Percentiles rank a stretch among this genome's conserved stretches.
Conservation (phyloP, 1,140 invertebrate genomes). For the Hirudo medicinalis region DNA sequence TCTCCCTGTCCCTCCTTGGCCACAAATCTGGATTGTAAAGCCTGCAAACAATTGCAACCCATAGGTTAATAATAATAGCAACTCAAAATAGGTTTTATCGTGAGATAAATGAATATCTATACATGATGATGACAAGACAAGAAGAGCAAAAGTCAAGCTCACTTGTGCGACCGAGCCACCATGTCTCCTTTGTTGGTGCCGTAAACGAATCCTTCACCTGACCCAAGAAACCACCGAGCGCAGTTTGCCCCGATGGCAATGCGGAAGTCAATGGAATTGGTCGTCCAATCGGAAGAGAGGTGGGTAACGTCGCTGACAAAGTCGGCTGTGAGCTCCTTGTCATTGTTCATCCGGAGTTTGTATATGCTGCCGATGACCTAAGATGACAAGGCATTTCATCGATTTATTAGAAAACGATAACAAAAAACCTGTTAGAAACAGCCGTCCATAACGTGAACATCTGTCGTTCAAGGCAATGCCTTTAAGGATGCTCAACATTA, state of each 20-base stretch:
- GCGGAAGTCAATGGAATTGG: constrained; percentile 42
- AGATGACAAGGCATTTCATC: constrained; percentile 24
- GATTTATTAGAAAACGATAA: background rate
- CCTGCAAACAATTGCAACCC: no score
- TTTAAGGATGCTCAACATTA: background rate
- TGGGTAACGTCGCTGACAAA: constrained; percentile 52
- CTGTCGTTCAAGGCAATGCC: background rate
- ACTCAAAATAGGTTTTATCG: no score
- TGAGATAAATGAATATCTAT: no score
- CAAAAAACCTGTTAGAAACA: no score
- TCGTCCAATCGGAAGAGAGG: constrained; percentile 27
- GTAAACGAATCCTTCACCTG: constrained; percentile 69
- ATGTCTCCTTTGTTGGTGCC: constrained; percentile 70
- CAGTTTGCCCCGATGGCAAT: constrained; percentile 61
- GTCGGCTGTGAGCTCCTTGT: constrained; percentile 40
- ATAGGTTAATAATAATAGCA: no score
- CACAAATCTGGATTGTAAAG: background rate
- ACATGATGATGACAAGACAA: no score
- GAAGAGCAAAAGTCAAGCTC: constrained; percentile 20
- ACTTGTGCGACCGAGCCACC: constrained; percentile 46
- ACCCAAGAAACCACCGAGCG: constrained; percentile 63
- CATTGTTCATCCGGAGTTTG: constrained; percentile 23
- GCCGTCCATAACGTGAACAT: background rate
- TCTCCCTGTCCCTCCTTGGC: background rate
- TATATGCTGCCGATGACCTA: constrained; percentile 54